phyloP scores from a whole-genome alignment of 2,797 vertebrate genomes.

The Falco columbarius region DNA sequence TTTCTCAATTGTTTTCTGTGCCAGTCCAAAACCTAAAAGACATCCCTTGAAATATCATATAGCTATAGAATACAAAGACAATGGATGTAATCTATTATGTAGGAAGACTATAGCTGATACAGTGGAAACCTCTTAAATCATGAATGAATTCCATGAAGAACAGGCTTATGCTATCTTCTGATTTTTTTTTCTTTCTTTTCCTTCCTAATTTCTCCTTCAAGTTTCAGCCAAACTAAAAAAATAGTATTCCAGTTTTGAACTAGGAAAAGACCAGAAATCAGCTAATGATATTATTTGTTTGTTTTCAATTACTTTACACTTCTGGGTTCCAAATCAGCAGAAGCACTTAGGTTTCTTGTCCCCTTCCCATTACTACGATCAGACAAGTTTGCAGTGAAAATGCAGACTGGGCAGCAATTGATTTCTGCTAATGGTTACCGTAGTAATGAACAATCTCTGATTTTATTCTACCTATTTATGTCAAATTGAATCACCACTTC shows the following conservation, averaged over 20 bases:
- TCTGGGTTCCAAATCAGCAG: not conserved
- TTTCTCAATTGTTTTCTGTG: not conserved
- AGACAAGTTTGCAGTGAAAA: conserved; percentile 9
- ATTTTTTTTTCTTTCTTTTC: not conserved
- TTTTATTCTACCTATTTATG: conserved; percentile 11
- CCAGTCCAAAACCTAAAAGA: not conserved
- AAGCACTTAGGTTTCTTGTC: not conserved
- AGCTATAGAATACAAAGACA: not conserved
- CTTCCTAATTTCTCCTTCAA: not conserved
- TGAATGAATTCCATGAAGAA: not conserved
- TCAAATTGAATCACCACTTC: not conserved
- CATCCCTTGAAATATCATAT: not conserved
- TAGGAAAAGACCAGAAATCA: not conserved
- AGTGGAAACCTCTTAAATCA: not conserved
- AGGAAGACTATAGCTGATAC: not conserved
- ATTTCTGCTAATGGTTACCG: not conserved
- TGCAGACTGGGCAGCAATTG: not conserved
- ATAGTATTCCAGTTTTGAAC: not conserved
- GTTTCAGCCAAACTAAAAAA: not conserved
- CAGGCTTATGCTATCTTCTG: not conserved
- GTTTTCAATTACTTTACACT: not conserved
- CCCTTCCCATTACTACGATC: not conserved
- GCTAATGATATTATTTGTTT: not conserved
- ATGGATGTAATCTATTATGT: not conserved
- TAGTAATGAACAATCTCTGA: not conserved